Evolutionary conservation across 2,113 vertebrate species (phyloP).

Genomic region (Pygoscelis antarcticus): DNA sequence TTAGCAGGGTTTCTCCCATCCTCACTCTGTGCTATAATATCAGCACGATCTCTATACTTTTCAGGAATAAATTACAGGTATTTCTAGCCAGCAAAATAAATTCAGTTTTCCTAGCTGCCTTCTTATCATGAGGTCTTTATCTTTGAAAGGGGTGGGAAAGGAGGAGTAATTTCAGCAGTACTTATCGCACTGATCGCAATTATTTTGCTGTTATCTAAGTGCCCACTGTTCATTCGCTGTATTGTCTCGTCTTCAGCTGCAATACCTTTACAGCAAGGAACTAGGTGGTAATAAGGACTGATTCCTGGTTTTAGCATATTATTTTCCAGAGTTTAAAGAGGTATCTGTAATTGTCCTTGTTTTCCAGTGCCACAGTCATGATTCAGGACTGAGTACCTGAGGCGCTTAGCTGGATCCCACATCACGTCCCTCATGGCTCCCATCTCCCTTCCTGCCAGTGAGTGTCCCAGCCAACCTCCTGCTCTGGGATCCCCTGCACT

Average conservation of each 20-base stretch:
- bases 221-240: neutral
- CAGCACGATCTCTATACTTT: neutral
- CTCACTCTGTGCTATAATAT: neutral
- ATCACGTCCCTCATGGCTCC: fast-evolving
- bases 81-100: slow-evolving; percentile 16
- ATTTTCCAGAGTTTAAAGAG: neutral
- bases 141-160: neutral
- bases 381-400: neutral
- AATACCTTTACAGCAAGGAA: neutral
- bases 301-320: neutral
- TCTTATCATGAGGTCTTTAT: neutral
- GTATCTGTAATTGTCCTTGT: neutral
- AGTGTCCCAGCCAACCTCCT: neutral
- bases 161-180: slow-evolving; percentile 6
- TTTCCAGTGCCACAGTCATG: neutral
- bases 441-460: neutral
- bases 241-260: neutral
- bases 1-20: neutral
- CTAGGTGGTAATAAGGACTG: neutral
- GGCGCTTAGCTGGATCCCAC: neutral
- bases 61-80: slow-evolving; percentile 21
- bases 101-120: neutral
- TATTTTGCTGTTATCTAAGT: neutral
- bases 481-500: neutral
- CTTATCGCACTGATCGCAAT: neutral